Conservation (phyloP, 2,797 vertebrate genomes). For the Urosaurus nigricauda region DNA sequence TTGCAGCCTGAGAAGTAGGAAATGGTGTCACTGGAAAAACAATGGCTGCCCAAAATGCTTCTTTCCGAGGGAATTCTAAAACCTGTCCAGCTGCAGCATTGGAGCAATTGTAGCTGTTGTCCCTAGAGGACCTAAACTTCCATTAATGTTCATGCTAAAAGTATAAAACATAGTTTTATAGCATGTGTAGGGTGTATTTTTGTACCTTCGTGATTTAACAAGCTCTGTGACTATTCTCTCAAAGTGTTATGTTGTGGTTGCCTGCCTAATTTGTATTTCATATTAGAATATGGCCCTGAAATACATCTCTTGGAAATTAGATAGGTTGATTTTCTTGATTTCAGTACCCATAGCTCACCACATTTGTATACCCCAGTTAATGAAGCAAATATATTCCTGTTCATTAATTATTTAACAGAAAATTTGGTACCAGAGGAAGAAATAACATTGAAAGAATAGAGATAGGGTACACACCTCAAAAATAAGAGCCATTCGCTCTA, state of each 20-base stretch:
- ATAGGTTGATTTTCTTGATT: neutral
- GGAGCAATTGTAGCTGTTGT: neutral
- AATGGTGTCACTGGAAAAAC: slow-evolving; percentile 12
- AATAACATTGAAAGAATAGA: too few relatives aligned
- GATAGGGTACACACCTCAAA: too few relatives aligned
- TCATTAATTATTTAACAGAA: too few relatives aligned
- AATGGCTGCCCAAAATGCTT: neutral
- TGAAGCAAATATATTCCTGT: too few relatives aligned
- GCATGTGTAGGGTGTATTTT: neutral
- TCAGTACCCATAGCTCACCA: neutral
- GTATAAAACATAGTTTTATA: slow-evolving; percentile 4
- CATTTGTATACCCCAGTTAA: neutral
- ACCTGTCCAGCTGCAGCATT: neutral
- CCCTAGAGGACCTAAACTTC: neutral
- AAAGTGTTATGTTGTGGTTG: neutral
- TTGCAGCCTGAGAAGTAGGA: neutral
- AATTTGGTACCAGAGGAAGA: too few relatives aligned
- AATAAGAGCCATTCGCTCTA: too few relatives aligned
- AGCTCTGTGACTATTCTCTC: neutral
- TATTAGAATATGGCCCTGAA: neutral
- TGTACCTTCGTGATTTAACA: neutral
- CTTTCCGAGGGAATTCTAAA: slow-evolving; percentile 15
- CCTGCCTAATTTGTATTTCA: neutral
- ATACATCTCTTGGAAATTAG: neutral
- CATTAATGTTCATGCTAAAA: neutral